These are phyloP conservation scores for Cecropterus lyciades DNA, from an alignment of 1,140 invertebrate genomes.

Conservation along the genomic window DNA sequence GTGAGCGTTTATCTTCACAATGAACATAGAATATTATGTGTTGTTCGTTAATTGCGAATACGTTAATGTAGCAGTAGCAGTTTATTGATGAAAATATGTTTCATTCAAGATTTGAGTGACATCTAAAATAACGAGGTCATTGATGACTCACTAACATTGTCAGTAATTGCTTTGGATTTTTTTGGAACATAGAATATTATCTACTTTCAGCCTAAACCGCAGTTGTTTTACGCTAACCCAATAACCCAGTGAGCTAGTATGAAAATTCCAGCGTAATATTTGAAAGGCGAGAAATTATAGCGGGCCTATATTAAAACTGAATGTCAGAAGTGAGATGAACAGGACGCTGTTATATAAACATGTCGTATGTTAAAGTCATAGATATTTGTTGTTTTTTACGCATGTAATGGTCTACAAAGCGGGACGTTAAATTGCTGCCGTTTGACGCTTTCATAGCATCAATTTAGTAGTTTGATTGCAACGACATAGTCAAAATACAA, in stretches of 20 bases:
- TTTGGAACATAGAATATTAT: too few species aligned
- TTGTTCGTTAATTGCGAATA: too few species aligned
- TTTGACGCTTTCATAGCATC: background rate
- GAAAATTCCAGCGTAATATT: constrained; percentile 10
- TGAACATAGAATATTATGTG: too few species aligned
- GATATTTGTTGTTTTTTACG: constrained; percentile 19
- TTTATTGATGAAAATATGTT: too few species aligned
- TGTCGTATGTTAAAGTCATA: constrained; percentile 25
- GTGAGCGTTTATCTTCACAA: too few species aligned
- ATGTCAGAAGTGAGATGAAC: constrained; percentile 28
- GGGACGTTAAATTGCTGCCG: background rate
- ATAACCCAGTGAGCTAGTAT: background rate
- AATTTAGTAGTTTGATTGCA: too few species aligned
- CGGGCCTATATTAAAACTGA: constrained; percentile 21
- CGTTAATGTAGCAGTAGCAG: too few species aligned
- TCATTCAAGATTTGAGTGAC: too few species aligned
- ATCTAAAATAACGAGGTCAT: too few species aligned
- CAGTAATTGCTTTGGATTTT: too few species aligned
- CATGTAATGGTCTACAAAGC: background rate
- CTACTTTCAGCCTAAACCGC: background rate
- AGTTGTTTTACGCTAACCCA: background rate
- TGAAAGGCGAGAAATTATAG: constrained; percentile 18
- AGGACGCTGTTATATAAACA: constrained; percentile 24
- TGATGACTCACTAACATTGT: too few species aligned
- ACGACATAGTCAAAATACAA: too few species aligned